phyloP scores from a whole-genome alignment of 2,797 vertebrate genomes.

The Gymnoscopelus braueri region DNA sequence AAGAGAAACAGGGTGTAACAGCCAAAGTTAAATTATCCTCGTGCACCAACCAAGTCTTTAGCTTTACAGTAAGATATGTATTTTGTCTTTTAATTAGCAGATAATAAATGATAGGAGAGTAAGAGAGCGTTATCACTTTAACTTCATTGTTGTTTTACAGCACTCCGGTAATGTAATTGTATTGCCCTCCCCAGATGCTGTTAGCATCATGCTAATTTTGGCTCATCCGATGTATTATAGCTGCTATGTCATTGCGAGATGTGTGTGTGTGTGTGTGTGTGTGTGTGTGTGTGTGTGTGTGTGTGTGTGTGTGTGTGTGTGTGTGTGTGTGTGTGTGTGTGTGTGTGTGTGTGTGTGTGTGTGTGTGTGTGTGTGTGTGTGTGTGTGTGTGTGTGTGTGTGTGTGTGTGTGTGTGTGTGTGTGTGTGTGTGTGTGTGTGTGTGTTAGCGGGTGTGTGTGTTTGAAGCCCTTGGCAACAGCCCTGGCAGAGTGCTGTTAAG shows the following conservation, averaged over 20 bases:
- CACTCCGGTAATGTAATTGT: slow-evolving; percentile 23
- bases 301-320: slow-evolving; percentile 7
- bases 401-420: too few relatives aligned
- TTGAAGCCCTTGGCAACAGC: slow-evolving; percentile 56
- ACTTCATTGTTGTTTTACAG: slow-evolving; percentile 6
- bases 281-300: too few relatives aligned
- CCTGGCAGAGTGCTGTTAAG: slow-evolving; percentile 53
- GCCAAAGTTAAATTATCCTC: slow-evolving; percentile 66
- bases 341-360: too few relatives aligned
- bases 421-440: too few relatives aligned
- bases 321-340: slow-evolving; percentile 9
- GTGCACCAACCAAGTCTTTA: slow-evolving; percentile 30
- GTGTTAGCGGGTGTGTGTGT: slow-evolving; percentile 19
- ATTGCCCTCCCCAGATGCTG: slow-evolving; percentile 19
- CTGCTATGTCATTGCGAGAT: slow-evolving; percentile 44
- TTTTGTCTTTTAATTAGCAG: slow-evolving; percentile 36
- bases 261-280: too few relatives aligned
- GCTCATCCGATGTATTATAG: slow-evolving; percentile 48
- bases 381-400: slow-evolving; percentile 31
- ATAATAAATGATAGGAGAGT: slow-evolving; percentile 4
- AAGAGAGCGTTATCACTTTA: slow-evolving; percentile 10
- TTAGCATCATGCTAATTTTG: slow-evolving; percentile 43
- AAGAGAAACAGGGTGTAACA: slow-evolving; percentile 64
- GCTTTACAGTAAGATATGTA: slow-evolving; percentile 45
- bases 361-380: too few relatives aligned